Conservation (phyloP, 2,888 invertebrate genomes). For the Lissonota sp. region DNA sequence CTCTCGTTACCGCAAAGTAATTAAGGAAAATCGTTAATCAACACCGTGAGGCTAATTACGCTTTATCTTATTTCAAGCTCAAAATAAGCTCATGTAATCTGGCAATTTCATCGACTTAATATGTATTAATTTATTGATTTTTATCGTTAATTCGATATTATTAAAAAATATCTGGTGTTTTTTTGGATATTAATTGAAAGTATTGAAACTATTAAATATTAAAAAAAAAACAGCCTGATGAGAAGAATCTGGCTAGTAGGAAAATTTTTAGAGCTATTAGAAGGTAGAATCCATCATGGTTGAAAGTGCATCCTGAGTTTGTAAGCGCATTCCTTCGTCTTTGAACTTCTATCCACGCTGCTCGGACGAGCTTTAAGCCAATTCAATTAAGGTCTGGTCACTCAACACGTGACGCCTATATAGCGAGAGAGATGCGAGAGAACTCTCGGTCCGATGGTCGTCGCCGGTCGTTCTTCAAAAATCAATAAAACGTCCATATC, state of each 20-base stretch:
- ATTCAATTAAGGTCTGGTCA: slow-evolving; percentile 70
- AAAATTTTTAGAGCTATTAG: no score
- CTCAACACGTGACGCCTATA: slow-evolving; percentile 61
- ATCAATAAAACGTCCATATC: slow-evolving; percentile 75
- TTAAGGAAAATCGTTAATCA: slow-evolving; percentile 7
- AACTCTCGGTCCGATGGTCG: slow-evolving; percentile 70
- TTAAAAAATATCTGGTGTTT: background rate
- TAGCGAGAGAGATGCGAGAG: slow-evolving; percentile 41
- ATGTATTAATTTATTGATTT: background rate
- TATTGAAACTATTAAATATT: no score
- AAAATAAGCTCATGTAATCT: background rate
- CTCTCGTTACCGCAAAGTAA: background rate
- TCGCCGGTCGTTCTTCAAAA: slow-evolving; percentile 66
- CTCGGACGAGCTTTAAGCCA: slow-evolving; percentile 68
- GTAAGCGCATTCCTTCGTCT: slow-evolving; percentile 44
- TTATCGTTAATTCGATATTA: background rate
- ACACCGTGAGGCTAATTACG: background rate
- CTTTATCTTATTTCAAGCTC: background rate
- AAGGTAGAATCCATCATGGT: no score
- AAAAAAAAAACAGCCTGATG: no score
- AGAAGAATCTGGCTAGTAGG: no score
- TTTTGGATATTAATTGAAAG: background rate
- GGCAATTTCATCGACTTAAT: background rate
- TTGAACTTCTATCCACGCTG: slow-evolving; percentile 42
- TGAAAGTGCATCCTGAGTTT: slow-evolving; percentile 23